A percentile compares a stretch with the other conserved stretches of the same genome.
phyloP scores from a whole-genome alignment of 1,140 invertebrate species.

The Lysiphlebus fabarum region DNA sequence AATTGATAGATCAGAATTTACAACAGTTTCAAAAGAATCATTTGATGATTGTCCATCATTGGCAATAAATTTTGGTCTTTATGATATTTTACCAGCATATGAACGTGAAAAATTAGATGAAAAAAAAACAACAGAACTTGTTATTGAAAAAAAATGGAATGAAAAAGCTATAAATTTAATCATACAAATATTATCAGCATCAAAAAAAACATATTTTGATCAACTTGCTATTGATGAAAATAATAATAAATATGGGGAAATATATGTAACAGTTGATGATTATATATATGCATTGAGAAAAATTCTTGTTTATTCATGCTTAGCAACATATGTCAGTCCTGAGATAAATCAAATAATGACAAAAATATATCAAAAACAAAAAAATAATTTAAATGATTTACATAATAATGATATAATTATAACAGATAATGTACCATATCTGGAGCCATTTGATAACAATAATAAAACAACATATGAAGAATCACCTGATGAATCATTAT shows the following conservation, averaged over 20 bases:
- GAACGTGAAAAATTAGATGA: slow-evolving; percentile 17
- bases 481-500: not conserved
- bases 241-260: slow-evolving; percentile 18
- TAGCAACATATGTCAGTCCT: not conserved
- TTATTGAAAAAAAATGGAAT: slow-evolving; percentile 9
- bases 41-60: slow-evolving; percentile 31
- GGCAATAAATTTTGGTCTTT: slow-evolving; percentile 34
- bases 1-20: slow-evolving; percentile 31
- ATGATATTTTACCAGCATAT: slow-evolving; percentile 37
- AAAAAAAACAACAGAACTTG: slow-evolving; percentile 7
- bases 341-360: not conserved
- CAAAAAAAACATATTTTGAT: slow-evolving; percentile 14
- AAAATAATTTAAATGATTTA: not conserved
- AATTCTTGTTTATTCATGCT: slow-evolving; percentile 3
- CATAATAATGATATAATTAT: not conserved
- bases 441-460: not conserved
- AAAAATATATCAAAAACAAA: not conserved
- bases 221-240: not conserved
- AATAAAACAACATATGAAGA: too few species aligned
- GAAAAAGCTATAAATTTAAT: slow-evolving; percentile 9
- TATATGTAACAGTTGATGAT: slow-evolving; percentile 21
- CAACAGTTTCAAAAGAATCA: slow-evolving; percentile 20
- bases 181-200: not conserved
- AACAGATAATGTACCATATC: not conserved
- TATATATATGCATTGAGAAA: slow-evolving; percentile 12